Evolutionary conservation across 2,888 invertebrate genomes (phyloP).

Genomic region (Eutolmus rufibarbis): DNA sequence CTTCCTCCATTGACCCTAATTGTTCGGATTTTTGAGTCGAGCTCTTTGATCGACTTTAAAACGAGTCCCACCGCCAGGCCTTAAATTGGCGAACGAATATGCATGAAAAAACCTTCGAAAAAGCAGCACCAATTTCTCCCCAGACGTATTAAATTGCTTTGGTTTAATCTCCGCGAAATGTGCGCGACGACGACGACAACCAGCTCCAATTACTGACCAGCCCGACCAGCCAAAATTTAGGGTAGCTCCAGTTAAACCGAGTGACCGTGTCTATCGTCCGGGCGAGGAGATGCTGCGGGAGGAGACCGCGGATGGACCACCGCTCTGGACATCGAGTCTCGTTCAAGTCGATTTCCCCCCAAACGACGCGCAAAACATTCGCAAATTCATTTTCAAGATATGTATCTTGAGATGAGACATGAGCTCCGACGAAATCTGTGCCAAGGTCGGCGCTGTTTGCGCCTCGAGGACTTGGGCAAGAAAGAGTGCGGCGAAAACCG

Average conservation of each 20-base stretch:
- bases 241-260: constrained; percentile 10
- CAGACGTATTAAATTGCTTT: constrained; percentile 9
- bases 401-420: background rate
- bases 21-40: background rate
- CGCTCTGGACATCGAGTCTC: background rate
- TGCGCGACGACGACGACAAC: background rate
- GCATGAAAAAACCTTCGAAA: background rate
- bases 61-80: background rate
- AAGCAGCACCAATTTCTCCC: background rate
- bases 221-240: constrained; percentile 7
- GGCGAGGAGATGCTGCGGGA: background rate
- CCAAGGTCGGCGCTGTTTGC: constrained; percentile 40
- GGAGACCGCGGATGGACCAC: background rate
- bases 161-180: background rate
- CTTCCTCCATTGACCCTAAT: constrained; percentile 1
- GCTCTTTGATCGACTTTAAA: constrained; percentile 1
- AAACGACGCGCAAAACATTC: background rate
- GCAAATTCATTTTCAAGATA: constrained; percentile 1
- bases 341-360: background rate
- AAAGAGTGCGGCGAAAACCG: background rate
- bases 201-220: constrained; percentile 18
- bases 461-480: background rate
- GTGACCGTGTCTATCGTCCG: background rate
- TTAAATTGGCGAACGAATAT: background rate
- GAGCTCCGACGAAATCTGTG: constrained; percentile 37